Evolutionary conservation across 2,888 invertebrate species (phyloP), one percentile per base, ranked within the genome.

Genomic region (Tolmerus cingulatus): DNA sequence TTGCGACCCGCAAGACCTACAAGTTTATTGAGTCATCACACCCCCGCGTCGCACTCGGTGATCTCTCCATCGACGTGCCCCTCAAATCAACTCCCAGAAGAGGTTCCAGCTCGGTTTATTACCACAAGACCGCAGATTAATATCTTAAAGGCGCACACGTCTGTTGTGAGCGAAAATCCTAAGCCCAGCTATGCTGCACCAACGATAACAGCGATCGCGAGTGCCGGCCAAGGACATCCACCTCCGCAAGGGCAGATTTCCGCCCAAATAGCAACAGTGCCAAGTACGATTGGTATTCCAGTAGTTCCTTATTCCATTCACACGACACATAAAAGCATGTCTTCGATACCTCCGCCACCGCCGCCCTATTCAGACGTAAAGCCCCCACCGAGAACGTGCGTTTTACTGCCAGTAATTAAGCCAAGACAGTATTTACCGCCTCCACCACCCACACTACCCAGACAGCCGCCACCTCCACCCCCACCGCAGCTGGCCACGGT

Each of bases 61-160:
- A 90, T 4, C 89, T 90, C 76, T 88, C 93, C 93, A 88, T 93
- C 93, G 90, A 91, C 92, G 74, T 74, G 74, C 46, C 90, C 92
- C 88, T 91, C 91, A 5, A 92, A 92, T 0, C 89, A 91, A 0
- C 94, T 94, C 89, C 94, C 94, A 1, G 96, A 96, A 92, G 96
- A 96, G 93, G 95, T 96, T 0, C 94, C 95, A 81, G 96, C 96
- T 0, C 93, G 96, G 89, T 96, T 96, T 89, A 96, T 97, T 51
- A 96, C 96, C 40, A 95, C 96, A 0, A 94, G 96, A 88, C 95
- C 96, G 0, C 96, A 96, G 92, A 96, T 96, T 87, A 96, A 95
- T 91, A 95, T 96, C 88, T 93, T 96, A 30, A 96, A 96, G 90
- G 96, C 96, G 12, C 96, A 96, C 91, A 95, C 96, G 0, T 95